Evolutionary conservation across 2,797 vertebrate species (phyloP), one percentile per base, ranked within the genome.

Genomic region (Crypturellus tataupa): DNA sequence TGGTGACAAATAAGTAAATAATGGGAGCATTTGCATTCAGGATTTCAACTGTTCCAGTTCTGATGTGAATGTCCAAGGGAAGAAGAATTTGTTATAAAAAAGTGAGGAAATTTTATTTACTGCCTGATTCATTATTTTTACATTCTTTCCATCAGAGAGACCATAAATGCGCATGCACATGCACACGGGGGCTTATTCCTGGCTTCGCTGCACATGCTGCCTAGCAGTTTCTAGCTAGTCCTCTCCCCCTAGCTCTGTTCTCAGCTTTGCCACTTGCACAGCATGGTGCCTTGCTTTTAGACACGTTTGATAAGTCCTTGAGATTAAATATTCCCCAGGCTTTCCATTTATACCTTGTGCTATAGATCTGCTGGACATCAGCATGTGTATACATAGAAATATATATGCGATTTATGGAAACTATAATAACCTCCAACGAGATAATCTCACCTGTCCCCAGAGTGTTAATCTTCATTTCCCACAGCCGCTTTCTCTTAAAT

Each of bases 391-490:
- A 53, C 18, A 21, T 68, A 82, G 90, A 87, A 46, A 88, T 49
- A 86, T 44, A 79, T 15, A 71, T 81, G 80, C 1, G 0, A 94
- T 95, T 94, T 95, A 92, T 72, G 56, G 70, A 79, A 69, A 68
- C 39, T 62, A 46, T 72, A 87, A 78, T 80, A 80, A 90, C 67
- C 80, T 81, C 58, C 82, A 80, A 29, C 2, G 6, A 95, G 87
- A 93, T 75, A 89, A 95, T 93, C 75, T 76, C 70, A 95, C 60
- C 77, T 94, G 44, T 86, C 35, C 73, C 53, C 51, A 68, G 65
- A 69, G 73, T 69, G 39, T 92, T 93, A 69, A 93, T 87, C 88
- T 97, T 84, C 63, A 91, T 95, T 95, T 94, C 83, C 80, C 49
- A 51, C 31, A 69, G 37, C 16, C 29, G 10, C 37, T 47, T 87